phyloP scores from a whole-genome alignment of 53 echinoderm and acorn worm genomes.

The Mesocentrotus franciscanus region DNA sequence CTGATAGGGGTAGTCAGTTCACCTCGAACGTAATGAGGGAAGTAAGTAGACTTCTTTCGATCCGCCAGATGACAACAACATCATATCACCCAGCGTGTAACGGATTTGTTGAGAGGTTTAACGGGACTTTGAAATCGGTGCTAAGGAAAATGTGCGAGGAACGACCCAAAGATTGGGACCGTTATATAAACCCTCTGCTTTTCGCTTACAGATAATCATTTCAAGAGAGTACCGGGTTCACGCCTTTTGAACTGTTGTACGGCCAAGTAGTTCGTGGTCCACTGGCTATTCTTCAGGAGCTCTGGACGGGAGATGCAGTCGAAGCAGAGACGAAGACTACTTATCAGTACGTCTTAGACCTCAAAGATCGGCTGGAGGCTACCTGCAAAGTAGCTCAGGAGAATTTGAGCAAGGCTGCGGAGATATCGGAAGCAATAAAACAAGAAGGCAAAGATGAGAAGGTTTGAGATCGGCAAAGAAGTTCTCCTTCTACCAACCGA shows the following conservation, averaged over 20 bases:
- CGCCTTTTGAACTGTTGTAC: conserved; percentile 68
- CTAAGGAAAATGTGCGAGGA: conserved; percentile 67
- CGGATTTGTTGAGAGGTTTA: no score
- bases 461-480: conserved; percentile 71
- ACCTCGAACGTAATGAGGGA: conserved; percentile 67
- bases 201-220: conserved; percentile 67
- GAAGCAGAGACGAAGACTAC: conserved; percentile 33
- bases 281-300: conserved; percentile 62
- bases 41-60: conserved; percentile 59
- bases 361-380: conserved; percentile 50
- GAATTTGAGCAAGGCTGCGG: conserved; percentile 29
- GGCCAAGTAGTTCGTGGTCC: conserved; percentile 65
- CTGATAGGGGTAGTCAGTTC: conserved; percentile 68
- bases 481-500: conserved; percentile 75
- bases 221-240: conserved; percentile 59
- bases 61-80: conserved; percentile 66
- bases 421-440: conserved; percentile 61
- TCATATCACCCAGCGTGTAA: conserved; percentile 62
- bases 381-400: conserved; percentile 55
- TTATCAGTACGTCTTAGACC: conserved; percentile 72
- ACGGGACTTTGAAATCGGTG: conserved; percentile 66
- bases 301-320: conserved; percentile 52
- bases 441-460: conserved; percentile 49
- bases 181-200: conserved; percentile 59
- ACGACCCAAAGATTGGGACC: conserved; percentile 67